These are phyloP conservation scores for Cryptotermes secundus DNA, from an alignment of 1,140 invertebrate genomes.

Conservation along the genomic window DNA sequence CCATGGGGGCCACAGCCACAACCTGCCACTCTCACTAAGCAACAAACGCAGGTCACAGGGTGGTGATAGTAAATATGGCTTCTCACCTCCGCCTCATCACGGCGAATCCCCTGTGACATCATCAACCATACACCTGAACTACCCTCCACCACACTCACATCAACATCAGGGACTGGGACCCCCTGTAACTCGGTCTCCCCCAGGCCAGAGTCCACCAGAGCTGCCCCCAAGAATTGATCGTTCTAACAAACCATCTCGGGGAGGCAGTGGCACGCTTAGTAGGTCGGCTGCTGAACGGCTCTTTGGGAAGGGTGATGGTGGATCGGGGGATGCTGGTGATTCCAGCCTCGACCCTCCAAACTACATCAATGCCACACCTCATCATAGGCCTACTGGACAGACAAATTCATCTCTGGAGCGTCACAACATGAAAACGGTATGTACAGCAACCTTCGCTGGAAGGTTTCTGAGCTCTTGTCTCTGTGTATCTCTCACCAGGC, in stretches of 20 bases:
- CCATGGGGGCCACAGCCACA: slow-evolving; percentile 22
- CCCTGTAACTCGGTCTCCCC: slow-evolving; percentile 41
- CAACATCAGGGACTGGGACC: slow-evolving; percentile 39
- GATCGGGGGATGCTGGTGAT: slow-evolving; percentile 40
- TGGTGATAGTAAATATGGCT: slow-evolving; percentile 64
- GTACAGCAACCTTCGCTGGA: background rate
- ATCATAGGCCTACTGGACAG: slow-evolving; percentile 46
- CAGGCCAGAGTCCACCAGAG: slow-evolving; percentile 60
- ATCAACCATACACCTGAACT: slow-evolving; percentile 44
- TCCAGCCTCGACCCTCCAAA: slow-evolving; percentile 51
- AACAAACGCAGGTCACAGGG: slow-evolving; percentile 49
- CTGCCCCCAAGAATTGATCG: slow-evolving; percentile 81
- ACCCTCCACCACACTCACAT: slow-evolving; percentile 52
- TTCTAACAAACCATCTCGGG: slow-evolving; percentile 64
- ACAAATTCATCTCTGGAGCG: slow-evolving; percentile 56
- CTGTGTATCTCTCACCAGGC: too few relatives aligned
- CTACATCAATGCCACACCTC: slow-evolving; percentile 57
- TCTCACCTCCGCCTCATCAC: slow-evolving; percentile 49
- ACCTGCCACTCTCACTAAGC: slow-evolving; percentile 15
- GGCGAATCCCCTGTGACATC: slow-evolving; percentile 43
- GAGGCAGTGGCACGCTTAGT: slow-evolving; percentile 38
- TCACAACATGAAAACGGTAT: slow-evolving; percentile 56
- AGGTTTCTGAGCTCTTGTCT: too few relatives aligned
- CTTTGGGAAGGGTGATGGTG: slow-evolving; percentile 49
- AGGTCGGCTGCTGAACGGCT: slow-evolving; percentile 59